phyloP scores from a whole-genome alignment of 2,888 invertebrate species.

The Protophormia terraenovae region DNA sequence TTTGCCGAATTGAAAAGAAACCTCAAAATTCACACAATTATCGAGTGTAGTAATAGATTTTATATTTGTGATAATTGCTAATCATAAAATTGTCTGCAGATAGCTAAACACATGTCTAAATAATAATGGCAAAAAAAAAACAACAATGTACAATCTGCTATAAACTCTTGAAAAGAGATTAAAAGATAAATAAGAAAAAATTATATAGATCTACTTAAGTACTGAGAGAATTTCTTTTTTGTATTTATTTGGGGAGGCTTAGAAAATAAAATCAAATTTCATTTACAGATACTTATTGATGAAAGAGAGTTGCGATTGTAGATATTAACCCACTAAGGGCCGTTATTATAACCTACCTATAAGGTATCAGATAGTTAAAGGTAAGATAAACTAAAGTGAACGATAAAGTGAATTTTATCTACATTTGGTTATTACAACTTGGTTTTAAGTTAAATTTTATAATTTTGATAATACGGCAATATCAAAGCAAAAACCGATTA shows the following conservation, averaged over 20 bases:
- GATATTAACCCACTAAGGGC: background rate
- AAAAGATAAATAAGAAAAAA: background rate
- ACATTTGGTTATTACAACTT: too few relatives aligned
- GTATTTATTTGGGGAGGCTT: background rate
- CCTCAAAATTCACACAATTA: slow-evolving; percentile 42
- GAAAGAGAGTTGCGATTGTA: too few relatives aligned
- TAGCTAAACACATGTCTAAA: slow-evolving; percentile 33
- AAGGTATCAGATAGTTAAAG: too few relatives aligned
- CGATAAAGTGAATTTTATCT: too few relatives aligned
- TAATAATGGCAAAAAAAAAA: background rate
- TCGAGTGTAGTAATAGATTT: background rate
- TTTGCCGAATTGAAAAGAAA: background rate
- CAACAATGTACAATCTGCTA: background rate
- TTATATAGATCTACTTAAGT: background rate
- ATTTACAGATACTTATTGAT: background rate
- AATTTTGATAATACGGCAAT: too few relatives aligned
- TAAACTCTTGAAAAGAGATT: background rate
- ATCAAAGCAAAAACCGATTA: too few relatives aligned
- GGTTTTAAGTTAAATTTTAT: too few relatives aligned
- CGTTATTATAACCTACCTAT: too few relatives aligned
- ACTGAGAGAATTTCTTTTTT: background rate
- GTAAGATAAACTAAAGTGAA: too few relatives aligned
- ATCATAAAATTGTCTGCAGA: background rate
- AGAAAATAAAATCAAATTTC: background rate
- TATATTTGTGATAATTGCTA: slow-evolving; percentile 33